A percentile compares a stretch with the other conserved stretches of the same genome.
phyloP scores from a whole-genome alignment of 2,797 vertebrate species.

The Phyllotis vaccarum region DNA sequence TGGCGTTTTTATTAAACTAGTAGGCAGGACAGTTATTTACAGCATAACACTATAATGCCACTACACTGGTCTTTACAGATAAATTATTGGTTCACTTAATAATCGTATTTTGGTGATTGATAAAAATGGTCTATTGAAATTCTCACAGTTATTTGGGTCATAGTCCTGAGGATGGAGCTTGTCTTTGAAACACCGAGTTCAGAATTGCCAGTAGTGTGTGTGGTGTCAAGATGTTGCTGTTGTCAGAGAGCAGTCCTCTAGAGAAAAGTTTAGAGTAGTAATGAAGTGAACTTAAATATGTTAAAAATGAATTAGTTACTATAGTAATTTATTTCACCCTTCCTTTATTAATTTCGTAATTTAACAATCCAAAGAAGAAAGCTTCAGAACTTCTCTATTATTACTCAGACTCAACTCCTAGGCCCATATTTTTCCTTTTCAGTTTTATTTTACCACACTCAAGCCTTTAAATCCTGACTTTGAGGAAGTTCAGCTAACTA shows the following conservation, averaged over 20 bases:
- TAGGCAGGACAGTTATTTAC: too few relatives aligned
- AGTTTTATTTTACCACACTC: conserved; percentile 47
- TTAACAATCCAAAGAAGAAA: conserved; percentile 44
- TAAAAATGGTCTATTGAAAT: conserved; percentile 83
- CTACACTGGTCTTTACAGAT: conserved; percentile 77
- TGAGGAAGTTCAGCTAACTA: conserved; percentile 20
- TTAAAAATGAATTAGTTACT: conserved; percentile 77
- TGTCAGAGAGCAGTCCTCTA: conserved; percentile 75
- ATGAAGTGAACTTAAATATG: conserved; percentile 75
- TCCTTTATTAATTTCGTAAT: conserved; percentile 71
- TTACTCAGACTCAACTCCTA: conserved; percentile 26
- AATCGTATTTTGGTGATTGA: conserved; percentile 84
- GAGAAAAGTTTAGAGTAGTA: conserved; percentile 71
- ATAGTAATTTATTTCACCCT: conserved; percentile 61
- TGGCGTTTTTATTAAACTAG: too few relatives aligned
- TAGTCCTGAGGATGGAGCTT: conserved; percentile 70
- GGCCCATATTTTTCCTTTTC: conserved; percentile 25
- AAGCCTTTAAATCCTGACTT: neutral
- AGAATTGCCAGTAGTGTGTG: conserved; percentile 59
- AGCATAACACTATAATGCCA: too few relatives aligned
- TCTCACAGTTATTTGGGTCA: conserved; percentile 82
- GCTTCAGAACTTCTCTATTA: conserved; percentile 8
- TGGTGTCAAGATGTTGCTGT: conserved; percentile 80
- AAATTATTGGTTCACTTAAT: conserved; percentile 84
- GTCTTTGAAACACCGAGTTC: conserved; percentile 77